Evolutionary conservation across 2,888 invertebrate genomes (phyloP).

Genomic region (Epinotia demarniana): DNA sequence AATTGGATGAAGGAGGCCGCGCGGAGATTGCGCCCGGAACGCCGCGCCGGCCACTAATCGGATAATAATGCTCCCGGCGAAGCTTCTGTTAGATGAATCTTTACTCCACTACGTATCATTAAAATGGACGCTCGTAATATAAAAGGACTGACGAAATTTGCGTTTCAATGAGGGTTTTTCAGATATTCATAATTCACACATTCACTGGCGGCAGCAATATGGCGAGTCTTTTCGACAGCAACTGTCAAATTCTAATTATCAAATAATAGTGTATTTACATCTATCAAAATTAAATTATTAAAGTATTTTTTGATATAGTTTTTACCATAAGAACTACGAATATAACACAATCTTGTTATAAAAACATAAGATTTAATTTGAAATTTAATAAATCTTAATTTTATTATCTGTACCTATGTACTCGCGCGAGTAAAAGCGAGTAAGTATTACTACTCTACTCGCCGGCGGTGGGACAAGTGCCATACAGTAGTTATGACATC

Average conservation of each 20-base stretch:
- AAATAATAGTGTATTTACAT: neutral
- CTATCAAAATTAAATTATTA: no score
- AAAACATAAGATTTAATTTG: no score
- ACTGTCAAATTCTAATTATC: neutral
- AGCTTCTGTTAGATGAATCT: constrained; percentile 41
- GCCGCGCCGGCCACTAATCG: constrained; percentile 70
- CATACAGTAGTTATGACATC: no score
- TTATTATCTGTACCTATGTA: no score
- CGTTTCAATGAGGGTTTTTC: neutral
- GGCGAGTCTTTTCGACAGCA: neutral
- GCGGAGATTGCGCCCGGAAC: constrained; percentile 74
- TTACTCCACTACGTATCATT: constrained; percentile 8
- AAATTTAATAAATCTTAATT: no score
- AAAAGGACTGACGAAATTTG: neutral
- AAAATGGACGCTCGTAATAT: constrained; percentile 11
- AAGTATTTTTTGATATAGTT: no score
- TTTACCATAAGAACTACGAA: no score
- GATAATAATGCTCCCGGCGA: constrained; percentile 74
- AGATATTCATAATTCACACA: neutral
- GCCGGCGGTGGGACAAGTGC: no score
- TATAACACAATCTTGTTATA: no score
- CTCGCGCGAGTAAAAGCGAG: no score
- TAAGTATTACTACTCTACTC: no score
- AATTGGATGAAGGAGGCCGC: constrained; percentile 80
- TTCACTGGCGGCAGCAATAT: neutral